These are phyloP conservation scores for Leucoma salicis DNA, from an alignment of 2,888 invertebrate species.

Conservation along the genomic window DNA sequence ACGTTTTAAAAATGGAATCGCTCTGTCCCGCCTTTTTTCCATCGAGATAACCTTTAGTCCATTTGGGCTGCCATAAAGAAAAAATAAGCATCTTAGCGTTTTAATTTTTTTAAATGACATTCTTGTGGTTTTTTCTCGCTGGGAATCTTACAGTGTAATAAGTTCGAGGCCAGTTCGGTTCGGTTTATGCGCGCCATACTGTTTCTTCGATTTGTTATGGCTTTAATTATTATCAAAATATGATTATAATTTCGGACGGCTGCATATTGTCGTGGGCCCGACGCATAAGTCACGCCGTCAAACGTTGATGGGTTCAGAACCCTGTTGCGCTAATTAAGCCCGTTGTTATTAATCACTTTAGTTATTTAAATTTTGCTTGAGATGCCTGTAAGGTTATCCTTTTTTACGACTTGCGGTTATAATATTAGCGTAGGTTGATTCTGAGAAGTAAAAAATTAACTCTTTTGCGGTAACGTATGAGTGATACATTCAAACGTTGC, in stretches of 20 bases:
- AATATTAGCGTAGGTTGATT: slow-evolving; percentile 69
- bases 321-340: slow-evolving; percentile 68
- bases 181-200: slow-evolving; percentile 67
- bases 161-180: slow-evolving; percentile 59
- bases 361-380: slow-evolving; percentile 68
- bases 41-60: slow-evolving; percentile 79
- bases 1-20: slow-evolving; percentile 82
- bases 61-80: slow-evolving; percentile 75
- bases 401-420: slow-evolving; percentile 71
- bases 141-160: slow-evolving; percentile 73
- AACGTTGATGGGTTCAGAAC: slow-evolving; percentile 60
- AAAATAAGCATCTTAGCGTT: slow-evolving; percentile 73
- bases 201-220: slow-evolving; percentile 51
- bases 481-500: slow-evolving; percentile 46
- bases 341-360: slow-evolving; percentile 69
- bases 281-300: slow-evolving; percentile 62
- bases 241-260: slow-evolving; percentile 53
- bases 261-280: slow-evolving; percentile 55
- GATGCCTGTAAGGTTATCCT: slow-evolving; percentile 55
- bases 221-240: slow-evolving; percentile 43
- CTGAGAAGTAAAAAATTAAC: slow-evolving; percentile 67
- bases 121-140: slow-evolving; percentile 78
- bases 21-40: slow-evolving; percentile 79
- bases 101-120: slow-evolving; percentile 81
- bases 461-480: slow-evolving; percentile 52